These are phyloP conservation scores for Paralvinella palmiformis DNA, from an alignment of 1,140 invertebrate genomes.

Conservation along the genomic window DNA sequence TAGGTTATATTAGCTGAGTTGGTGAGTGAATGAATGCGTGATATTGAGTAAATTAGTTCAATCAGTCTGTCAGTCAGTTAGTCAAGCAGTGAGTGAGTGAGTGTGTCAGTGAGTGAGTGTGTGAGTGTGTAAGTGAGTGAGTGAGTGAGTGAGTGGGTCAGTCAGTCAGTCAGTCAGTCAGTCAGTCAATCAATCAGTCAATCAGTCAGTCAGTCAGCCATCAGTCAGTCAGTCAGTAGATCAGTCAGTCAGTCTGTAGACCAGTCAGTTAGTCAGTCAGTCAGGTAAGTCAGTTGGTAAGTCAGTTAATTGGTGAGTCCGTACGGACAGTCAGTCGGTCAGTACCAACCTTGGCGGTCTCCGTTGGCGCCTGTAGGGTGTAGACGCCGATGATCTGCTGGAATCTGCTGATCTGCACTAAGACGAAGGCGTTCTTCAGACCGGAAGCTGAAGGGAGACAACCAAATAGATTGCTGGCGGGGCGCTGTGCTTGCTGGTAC, in stretches of 20 bases:
- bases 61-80: not conserved
- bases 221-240: not conserved
- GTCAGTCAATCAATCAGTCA: not conserved
- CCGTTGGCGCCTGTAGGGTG: slow-evolving; percentile 56
- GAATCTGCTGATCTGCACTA: slow-evolving; percentile 59
- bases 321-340: not conserved
- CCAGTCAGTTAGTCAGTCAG: not conserved
- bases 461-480: slow-evolving; percentile 13
- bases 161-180: not conserved
- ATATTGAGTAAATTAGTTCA: not conserved
- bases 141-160: not conserved
- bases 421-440: slow-evolving; percentile 56
- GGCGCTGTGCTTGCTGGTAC: no score
- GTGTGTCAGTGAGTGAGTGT: not conserved
- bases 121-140: not conserved
- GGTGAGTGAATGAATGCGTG: not conserved
- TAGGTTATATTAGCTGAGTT: not conserved
- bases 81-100: not conserved
- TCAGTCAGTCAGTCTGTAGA: not conserved
- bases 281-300: not conserved
- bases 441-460: slow-evolving; percentile 47
- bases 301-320: not conserved
- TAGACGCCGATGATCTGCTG: slow-evolving; percentile 58
- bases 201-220: not conserved
- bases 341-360: slow-evolving; percentile 54